A percentile compares a stretch with the other conserved stretches of the same genome.
phyloP scores from a whole-genome alignment of 2,113 vertebrate genomes.

The Burhinus bistriatus region DNA sequence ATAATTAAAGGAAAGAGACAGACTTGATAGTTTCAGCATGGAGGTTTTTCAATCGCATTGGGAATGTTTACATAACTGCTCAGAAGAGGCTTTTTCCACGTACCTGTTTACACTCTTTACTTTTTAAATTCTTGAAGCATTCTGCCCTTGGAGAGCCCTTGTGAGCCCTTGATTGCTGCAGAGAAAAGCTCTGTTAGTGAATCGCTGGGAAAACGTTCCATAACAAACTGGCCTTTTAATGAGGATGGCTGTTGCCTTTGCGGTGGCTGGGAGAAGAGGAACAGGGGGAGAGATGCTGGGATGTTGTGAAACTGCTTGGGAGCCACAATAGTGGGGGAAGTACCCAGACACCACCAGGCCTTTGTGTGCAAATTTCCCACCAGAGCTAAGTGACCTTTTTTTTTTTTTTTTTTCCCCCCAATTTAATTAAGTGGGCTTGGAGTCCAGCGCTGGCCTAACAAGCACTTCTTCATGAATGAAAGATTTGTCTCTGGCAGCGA shows the following conservation, averaged over 20 bases:
- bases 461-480: constrained; percentile 92
- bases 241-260: constrained; percentile 75
- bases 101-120: constrained; percentile 92
- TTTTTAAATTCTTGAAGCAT: constrained; percentile 80
- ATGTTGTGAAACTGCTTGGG: constrained; percentile 49
- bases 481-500: constrained; percentile 90
- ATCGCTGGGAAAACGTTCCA: constrained; percentile 83
- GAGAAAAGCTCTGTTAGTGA: constrained; percentile 73
- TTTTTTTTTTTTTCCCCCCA: constrained; percentile 5
- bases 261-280: constrained; percentile 15
- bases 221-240: constrained; percentile 82
- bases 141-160: constrained; percentile 82
- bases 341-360: constrained; percentile 78
- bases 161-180: constrained; percentile 76
- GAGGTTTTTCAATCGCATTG: constrained; percentile 44
- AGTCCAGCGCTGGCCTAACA: constrained; percentile 85
- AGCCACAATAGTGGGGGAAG: constrained; percentile 13
- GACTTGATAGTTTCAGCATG: constrained; percentile 57
- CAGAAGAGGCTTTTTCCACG: constrained; percentile 79
- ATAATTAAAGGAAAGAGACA: constrained; percentile 47
- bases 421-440: constrained; percentile 95
- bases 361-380: constrained; percentile 99
- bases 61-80: constrained; percentile 78
- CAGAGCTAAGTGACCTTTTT: constrained; percentile 78
- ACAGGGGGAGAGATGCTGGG: background rate